Evolutionary conservation across 2,113 vertebrate species (phyloP).

Genomic region (Paratilapia polleni): DNA sequence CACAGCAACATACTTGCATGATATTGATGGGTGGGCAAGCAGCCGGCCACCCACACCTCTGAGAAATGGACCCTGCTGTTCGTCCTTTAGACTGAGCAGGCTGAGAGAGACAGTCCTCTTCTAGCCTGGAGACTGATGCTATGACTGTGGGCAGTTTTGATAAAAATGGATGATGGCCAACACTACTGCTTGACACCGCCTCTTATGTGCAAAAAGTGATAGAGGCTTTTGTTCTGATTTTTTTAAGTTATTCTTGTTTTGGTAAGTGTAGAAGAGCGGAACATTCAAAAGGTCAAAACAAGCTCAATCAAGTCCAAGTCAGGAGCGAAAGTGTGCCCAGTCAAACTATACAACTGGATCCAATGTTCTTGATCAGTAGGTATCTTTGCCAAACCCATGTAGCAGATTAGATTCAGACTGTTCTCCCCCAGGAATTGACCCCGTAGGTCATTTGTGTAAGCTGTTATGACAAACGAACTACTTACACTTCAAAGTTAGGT

Average conservation of each 20-base stretch:
- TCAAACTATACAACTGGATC: neutral
- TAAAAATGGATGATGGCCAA: neutral
- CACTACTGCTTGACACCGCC: neutral
- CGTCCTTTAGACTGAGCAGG: conserved; percentile 38
- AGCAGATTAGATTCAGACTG: too few relatives aligned
- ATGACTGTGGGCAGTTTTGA: neutral
- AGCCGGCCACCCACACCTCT: conserved; percentile 63
- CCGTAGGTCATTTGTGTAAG: too few relatives aligned
- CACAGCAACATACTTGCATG: conserved; percentile 64
- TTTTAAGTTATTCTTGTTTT: too few relatives aligned
- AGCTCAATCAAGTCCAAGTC: neutral
- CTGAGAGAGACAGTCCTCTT: neutral
- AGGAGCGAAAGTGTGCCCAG: neutral
- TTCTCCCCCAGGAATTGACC: neutral
- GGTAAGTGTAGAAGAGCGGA: neutral
- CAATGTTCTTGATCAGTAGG: neutral
- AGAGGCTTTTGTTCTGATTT: neutral
- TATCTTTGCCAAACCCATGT: neutral
- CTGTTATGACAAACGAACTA: neutral
- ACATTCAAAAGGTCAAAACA: neutral
- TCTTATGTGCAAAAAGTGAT: neutral
- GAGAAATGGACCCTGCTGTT: conserved; percentile 61
- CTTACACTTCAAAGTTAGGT: neutral
- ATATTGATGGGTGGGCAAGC: conserved; percentile 67
- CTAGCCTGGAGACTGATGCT: neutral